Evolutionary conservation across 92 coral and sea anemone genomes (phyloP).

Genomic region (Plumapathes pennacea): DNA sequence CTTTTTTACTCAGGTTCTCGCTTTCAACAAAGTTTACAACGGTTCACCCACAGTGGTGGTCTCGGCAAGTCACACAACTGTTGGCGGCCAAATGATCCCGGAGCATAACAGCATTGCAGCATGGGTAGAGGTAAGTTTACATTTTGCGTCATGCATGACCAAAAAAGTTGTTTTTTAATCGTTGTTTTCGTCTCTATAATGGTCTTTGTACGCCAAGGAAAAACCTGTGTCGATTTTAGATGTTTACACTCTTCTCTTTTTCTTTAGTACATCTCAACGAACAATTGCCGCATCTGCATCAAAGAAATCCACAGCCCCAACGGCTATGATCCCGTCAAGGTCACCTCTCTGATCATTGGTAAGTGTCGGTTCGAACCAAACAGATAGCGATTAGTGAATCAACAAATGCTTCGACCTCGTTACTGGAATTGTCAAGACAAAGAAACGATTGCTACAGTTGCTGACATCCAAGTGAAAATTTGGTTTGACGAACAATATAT

Average conservation of each 20-base stretch:
- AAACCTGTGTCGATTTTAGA: too few species aligned
- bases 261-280: slow-evolving; percentile 13
- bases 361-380: too few species aligned
- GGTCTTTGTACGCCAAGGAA: too few species aligned
- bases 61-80: slow-evolving; percentile 45
- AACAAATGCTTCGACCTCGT: too few species aligned
- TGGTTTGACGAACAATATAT: too few species aligned
- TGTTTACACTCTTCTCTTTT: not conserved
- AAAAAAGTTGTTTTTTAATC: too few species aligned
- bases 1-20: slow-evolving; percentile 20
- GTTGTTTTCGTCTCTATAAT: too few species aligned
- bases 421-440: too few species aligned
- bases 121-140: slow-evolving; percentile 47
- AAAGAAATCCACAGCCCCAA: slow-evolving; percentile 38
- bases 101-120: slow-evolving; percentile 63
- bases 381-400: too few species aligned
- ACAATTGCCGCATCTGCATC: slow-evolving; percentile 31
- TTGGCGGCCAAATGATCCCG: slow-evolving; percentile 36
- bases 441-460: too few species aligned
- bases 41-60: slow-evolving; percentile 43
- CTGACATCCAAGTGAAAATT: too few species aligned
- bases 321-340: slow-evolving; percentile 51
- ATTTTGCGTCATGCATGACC: too few species aligned
- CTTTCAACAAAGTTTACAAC: slow-evolving; percentile 15
- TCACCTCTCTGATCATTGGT: slow-evolving; percentile 41